These are phyloP conservation scores for Sapayoa aenigma DNA, from an alignment of 2,113 vertebrate genomes.

Conservation along the genomic window DNA sequence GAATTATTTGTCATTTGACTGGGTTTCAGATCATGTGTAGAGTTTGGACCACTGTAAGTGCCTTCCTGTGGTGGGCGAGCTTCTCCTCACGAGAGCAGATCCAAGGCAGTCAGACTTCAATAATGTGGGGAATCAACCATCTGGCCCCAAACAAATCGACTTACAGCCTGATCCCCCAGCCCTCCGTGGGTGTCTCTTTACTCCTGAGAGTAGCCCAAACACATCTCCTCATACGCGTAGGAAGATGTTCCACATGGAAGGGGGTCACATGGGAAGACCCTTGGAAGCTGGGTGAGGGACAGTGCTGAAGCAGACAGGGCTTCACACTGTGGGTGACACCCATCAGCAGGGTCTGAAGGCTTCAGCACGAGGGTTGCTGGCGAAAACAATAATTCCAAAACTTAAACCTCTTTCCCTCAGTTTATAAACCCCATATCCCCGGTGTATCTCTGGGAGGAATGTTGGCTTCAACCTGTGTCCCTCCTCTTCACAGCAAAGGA, in stretches of 20 bases:
- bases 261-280: accelerated
- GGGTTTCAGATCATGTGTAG: background rate
- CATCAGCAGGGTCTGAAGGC: background rate
- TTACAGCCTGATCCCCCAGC: background rate
- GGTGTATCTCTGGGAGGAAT: accelerated
- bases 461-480: background rate
- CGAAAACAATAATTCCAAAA: background rate
- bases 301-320: accelerated
- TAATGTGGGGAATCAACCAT: constrained; percentile 53
- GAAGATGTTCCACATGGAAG: accelerated
- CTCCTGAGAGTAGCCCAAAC: background rate
- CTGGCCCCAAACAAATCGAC: constrained; percentile 23
- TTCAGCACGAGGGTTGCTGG: background rate
- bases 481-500: background rate
- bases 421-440: background rate
- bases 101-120: constrained; percentile 55
- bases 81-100: background rate
- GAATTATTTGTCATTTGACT: background rate
- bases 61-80: background rate
- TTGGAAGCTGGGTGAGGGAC: background rate
- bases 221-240: accelerated
- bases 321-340: accelerated
- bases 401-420: background rate
- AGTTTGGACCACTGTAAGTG: background rate
- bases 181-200: background rate